These are phyloP conservation scores for Agapetus fuscipes DNA, from an alignment of 2,888 invertebrate genomes.

Conservation along the genomic window DNA sequence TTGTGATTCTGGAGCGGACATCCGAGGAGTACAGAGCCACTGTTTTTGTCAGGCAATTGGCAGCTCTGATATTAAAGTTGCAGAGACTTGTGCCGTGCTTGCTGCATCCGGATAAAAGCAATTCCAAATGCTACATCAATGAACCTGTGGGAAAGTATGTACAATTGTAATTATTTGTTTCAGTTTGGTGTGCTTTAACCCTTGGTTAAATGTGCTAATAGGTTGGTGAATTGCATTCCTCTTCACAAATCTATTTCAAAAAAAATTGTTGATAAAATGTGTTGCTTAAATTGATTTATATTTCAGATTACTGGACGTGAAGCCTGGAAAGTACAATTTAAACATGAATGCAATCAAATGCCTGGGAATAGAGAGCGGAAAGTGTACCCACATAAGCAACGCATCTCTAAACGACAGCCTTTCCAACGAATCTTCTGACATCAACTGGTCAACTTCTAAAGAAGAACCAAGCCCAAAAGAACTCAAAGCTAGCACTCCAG, in stretches of 20 bases:
- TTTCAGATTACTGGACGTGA: slow-evolving; percentile 17
- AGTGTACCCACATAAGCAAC: slow-evolving; percentile 9
- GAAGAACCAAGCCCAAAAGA: slow-evolving; percentile 2
- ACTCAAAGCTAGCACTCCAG: not conserved
- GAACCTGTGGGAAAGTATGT: slow-evolving; percentile 18
- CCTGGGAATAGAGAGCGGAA: slow-evolving; percentile 12
- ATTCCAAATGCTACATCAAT: slow-evolving; percentile 14
- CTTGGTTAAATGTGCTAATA: too few species aligned
- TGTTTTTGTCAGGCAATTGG: slow-evolving; percentile 17
- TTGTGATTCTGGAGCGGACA: slow-evolving; percentile 13
- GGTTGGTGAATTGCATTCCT: too few species aligned
- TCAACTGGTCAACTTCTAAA: slow-evolving; percentile 8
- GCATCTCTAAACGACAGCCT: not conserved
- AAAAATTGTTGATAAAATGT: too few species aligned
- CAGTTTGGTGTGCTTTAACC: too few species aligned
- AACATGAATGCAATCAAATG: slow-evolving; percentile 19
- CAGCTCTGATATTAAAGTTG: slow-evolving; percentile 11
- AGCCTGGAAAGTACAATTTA: slow-evolving; percentile 17
- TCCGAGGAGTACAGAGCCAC: slow-evolving; percentile 14
- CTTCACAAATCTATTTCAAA: too few species aligned
- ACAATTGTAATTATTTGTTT: not conserved
- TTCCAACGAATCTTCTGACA: slow-evolving; percentile 4
- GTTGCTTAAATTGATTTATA: too few species aligned
- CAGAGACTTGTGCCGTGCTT: slow-evolving; percentile 16
- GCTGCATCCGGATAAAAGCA: slow-evolving; percentile 10